Conservation (phyloP, 2,797 vertebrate species). For the Calcarius lapponicus region DNA sequence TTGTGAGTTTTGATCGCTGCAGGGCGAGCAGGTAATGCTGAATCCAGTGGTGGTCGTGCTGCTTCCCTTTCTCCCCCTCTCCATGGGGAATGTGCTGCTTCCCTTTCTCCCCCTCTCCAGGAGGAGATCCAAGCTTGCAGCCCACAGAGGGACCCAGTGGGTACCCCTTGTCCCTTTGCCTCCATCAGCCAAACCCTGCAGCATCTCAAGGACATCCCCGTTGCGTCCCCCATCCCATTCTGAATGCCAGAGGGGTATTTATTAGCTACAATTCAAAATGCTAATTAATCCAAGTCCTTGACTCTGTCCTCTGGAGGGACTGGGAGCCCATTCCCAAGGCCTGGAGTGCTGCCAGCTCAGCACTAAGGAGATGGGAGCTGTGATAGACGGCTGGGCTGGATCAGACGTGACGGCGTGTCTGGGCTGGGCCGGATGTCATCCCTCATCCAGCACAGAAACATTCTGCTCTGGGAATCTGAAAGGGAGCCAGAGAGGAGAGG, state of each 20-base stretch:
- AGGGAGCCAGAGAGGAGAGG: not conserved
- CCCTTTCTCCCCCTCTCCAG: not conserved
- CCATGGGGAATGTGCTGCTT: not conserved
- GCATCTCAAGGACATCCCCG: conserved; percentile 6
- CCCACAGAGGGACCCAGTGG: not conserved
- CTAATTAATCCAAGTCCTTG: conserved; percentile 67
- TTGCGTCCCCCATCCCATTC: not conserved
- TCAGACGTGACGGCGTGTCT: conserved; percentile 15
- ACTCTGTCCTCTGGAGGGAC: conserved; percentile 45
- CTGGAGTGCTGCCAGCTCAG: not conserved
- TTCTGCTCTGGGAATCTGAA: conserved; percentile 24
- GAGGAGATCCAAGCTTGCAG: not conserved
- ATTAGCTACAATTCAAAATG: conserved; percentile 56
- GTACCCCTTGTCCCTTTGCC: not conserved
- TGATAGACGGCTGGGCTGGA: conserved; percentile 27
- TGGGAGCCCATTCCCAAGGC: conserved; percentile 28
- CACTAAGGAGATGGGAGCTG: not conserved
- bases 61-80: rapidly evolving
- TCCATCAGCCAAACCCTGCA: not conserved
- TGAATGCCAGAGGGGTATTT: conserved; percentile 27
- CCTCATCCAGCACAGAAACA: conserved; percentile 50
- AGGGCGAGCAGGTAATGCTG: rapidly evolving
- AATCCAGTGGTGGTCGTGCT: rapidly evolving
- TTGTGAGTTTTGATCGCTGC: not conserved
- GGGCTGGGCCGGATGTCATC: conserved; percentile 49